Evolutionary conservation across 2,797 vertebrate genomes (phyloP).

Genomic region (Manis pentadactyla): DNA sequence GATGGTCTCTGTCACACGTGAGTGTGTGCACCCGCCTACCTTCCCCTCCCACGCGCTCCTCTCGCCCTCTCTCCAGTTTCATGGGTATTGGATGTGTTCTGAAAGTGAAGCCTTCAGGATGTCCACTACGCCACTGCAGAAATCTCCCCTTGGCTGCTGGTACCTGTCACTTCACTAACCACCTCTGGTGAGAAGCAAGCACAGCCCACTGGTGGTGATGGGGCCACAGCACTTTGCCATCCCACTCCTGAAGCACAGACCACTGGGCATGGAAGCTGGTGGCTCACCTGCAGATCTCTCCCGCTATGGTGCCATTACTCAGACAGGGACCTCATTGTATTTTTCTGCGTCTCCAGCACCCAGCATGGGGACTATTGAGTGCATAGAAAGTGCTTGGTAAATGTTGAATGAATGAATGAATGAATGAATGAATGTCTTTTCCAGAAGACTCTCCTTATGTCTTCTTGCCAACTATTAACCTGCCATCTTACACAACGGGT

Average conservation of each 20-base stretch:
- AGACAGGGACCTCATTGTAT: rapidly evolving
- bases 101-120: neutral
- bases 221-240: rapidly evolving
- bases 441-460: neutral
- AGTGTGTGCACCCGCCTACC: neutral
- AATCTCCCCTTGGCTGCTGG: neutral
- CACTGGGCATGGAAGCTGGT: rapidly evolving
- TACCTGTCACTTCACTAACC: neutral
- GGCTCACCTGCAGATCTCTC: neutral
- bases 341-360: neutral
- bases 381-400: neutral
- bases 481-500: neutral
- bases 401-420: neutral
- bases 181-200: neutral
- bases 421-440: neutral
- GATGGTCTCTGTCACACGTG: neutral
- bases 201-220: rapidly evolving
- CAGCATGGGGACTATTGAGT: rapidly evolving
- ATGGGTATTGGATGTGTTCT: too few relatives aligned
- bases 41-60: neutral
- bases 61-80: neutral
- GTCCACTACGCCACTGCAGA: neutral
- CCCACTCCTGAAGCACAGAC: neutral
- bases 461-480: neutral
- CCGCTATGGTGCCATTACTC: neutral